These are phyloP conservation scores for Ranitomeya variabilis DNA, from an alignment of 2,113 vertebrate genomes.

Conservation along the genomic window DNA sequence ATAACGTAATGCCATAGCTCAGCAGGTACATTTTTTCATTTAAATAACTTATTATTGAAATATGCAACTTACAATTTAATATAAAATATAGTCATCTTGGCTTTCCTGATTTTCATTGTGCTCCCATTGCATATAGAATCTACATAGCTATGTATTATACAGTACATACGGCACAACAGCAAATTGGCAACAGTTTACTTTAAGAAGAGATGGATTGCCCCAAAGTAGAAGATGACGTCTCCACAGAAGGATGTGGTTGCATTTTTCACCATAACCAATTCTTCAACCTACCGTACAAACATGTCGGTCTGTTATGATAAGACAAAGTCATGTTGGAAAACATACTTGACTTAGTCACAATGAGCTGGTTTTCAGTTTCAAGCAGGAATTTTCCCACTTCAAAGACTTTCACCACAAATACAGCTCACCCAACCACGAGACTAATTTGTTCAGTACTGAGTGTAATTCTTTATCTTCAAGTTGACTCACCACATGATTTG, in stretches of 20 bases:
- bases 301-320: conserved; percentile 17
- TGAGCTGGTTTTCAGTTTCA: conserved; percentile 8
- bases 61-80: too few relatives aligned
- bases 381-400: conserved; percentile 12
- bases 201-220: background rate
- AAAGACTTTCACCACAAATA: conserved; percentile 15
- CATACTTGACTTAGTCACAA: conserved; percentile 19
- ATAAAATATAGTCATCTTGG: too few relatives aligned
- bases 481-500: background rate
- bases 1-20: too few relatives aligned
- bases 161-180: background rate
- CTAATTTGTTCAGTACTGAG: conserved; percentile 8
- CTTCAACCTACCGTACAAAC: background rate
- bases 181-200: background rate
- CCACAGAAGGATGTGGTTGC: background rate
- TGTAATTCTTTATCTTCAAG: background rate
- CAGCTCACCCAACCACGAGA: background rate
- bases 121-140: background rate
- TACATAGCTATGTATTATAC: background rate
- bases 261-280: conserved; percentile 22
- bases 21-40: too few relatives aligned
- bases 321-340: background rate
- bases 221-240: background rate
- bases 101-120: too few relatives aligned
- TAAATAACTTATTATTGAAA: too few relatives aligned